A percentile compares a stretch with the other conserved stretches of the same genome.
phyloP scores from a whole-genome alignment of 1,140 invertebrate species.

The Temnothorax curvispinosus region DNA sequence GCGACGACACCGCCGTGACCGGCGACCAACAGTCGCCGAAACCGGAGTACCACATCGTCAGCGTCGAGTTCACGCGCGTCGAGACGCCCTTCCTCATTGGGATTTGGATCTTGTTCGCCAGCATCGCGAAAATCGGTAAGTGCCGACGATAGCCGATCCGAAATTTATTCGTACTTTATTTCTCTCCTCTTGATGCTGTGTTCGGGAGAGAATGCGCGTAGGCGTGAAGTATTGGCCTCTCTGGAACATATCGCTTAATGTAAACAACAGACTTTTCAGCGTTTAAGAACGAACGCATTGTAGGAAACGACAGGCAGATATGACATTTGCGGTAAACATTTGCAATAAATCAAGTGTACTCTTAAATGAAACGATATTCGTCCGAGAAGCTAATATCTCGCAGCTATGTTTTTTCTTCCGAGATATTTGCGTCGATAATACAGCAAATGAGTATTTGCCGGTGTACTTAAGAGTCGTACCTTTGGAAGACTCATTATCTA shows the following conservation, averaged over 20 bases:
- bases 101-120: slow-evolving; percentile 97
- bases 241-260: not conserved
- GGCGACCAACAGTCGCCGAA: not conserved
- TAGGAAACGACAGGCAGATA: not conserved
- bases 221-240: not conserved
- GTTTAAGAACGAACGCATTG: not conserved
- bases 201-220: not conserved
- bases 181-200: not conserved
- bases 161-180: not conserved
- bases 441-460: not conserved
- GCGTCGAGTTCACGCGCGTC: slow-evolving; percentile 94
- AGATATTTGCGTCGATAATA: not conserved
- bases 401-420: not conserved
- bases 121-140: slow-evolving; percentile 96
- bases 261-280: slow-evolving; percentile 3
- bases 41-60: slow-evolving; percentile 90
- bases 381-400: not conserved
- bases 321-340: not conserved
- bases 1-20: slow-evolving; percentile 63
- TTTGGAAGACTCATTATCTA: too few relatives aligned
- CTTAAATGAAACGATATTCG: not conserved
- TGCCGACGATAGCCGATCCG: not conserved
- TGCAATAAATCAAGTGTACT: not conserved
- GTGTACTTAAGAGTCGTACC: not conserved
- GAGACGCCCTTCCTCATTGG: slow-evolving; percentile 97